A percentile compares a stretch with the other conserved stretches of the same genome.
Conservation (phyloP, 2,888 invertebrate genomes). For the Athetis lepigone region DNA sequence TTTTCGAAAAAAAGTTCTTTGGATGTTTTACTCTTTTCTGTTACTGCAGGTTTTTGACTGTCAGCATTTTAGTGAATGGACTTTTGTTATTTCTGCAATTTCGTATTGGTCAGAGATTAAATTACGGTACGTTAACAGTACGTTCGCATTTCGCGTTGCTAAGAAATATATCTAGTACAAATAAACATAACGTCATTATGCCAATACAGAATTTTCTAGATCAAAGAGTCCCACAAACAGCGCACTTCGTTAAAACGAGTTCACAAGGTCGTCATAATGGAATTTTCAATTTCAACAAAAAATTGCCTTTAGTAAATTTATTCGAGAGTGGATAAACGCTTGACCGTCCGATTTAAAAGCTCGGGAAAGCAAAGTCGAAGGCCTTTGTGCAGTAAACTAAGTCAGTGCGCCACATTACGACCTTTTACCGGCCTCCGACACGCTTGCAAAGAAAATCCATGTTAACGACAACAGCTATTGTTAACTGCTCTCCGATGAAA, state of each 20-base stretch:
- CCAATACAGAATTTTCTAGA: constrained; percentile 25
- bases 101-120: not conserved
- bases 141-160: not conserved
- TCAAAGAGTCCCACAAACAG: constrained; percentile 15
- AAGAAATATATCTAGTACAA: not conserved
- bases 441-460: constrained; percentile 69
- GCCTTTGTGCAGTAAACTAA: constrained; percentile 77
- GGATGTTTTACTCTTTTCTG: constrained; percentile 33
- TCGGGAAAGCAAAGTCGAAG: constrained; percentile 62
- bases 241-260: constrained; percentile 20
- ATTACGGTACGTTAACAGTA: not conserved
- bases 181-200: not conserved
- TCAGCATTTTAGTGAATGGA: constrained; percentile 21
- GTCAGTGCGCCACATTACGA: constrained; percentile 73
- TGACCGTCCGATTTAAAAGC: constrained; percentile 68
- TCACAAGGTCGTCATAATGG: constrained; percentile 35
- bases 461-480: constrained; percentile 64
- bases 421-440: constrained; percentile 72
- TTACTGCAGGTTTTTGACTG: constrained; percentile 31
- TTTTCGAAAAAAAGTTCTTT: constrained; percentile 46
- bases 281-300: constrained; percentile 46
- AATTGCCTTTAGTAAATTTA: constrained; percentile 53
- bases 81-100: constrained; percentile 5
- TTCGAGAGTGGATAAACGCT: constrained; percentile 56
- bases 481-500: constrained; percentile 54